Percentiles rank a stretch among this genome's conserved stretches.
Evolutionary conservation across 2,113 vertebrate genomes (phyloP).

Genomic region (Galeopterus variegatus): DNA sequence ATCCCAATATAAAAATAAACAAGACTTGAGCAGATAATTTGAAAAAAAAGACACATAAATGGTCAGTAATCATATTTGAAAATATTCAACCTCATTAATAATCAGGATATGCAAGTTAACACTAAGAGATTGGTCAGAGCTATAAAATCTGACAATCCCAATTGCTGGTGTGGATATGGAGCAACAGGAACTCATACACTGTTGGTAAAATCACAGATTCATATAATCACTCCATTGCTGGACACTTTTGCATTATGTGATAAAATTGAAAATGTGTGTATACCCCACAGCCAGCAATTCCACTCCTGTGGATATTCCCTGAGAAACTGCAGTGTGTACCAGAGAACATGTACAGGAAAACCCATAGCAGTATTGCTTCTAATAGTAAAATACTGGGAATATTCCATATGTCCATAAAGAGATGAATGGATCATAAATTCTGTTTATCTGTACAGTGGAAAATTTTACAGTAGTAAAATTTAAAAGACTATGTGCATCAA

Average conservation of each 20-base stretch:
- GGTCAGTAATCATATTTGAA: not conserved
- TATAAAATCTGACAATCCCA: not conserved
- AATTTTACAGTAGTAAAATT: not conserved
- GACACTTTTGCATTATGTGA: not conserved
- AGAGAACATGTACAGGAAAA: not conserved
- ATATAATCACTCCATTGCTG: not conserved
- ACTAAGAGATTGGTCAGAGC: not conserved
- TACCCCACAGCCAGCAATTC: not conserved
- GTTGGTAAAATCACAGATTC: not conserved
- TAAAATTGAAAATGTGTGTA: not conserved
- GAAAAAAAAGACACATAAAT: not conserved
- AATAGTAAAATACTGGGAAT: not conserved
- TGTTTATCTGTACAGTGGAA: not conserved
- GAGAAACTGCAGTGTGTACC: not conserved
- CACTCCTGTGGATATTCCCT: not conserved
- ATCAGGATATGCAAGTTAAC: not conserved
- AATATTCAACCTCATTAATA: conserved; percentile 4
- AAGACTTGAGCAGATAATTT: not conserved
- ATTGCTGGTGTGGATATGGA: not conserved
- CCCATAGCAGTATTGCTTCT: not conserved
- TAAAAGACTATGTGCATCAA: not conserved
- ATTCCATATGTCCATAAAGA: not conserved
- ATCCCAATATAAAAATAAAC: conserved; percentile 6
- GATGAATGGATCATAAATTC: not conserved
- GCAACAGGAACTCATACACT: not conserved